Percentiles rank a stretch among this genome's conserved stretches.
These are phyloP conservation scores for Macrosteles quadrilineatus DNA, from an alignment of 1,140 invertebrate species.

Conservation along the genomic window DNA sequence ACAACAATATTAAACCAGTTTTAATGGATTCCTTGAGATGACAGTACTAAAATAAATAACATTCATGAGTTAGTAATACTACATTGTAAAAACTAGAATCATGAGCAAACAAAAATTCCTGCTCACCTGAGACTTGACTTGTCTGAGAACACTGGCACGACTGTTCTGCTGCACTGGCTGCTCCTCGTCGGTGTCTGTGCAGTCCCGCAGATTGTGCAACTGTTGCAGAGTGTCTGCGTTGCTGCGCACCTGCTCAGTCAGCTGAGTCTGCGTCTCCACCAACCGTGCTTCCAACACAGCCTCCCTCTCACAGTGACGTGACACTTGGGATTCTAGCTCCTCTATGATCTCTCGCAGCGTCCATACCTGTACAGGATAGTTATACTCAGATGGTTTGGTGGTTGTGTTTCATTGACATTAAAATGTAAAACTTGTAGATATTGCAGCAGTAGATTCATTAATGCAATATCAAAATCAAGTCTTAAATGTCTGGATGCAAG, in stretches of 20 bases:
- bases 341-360: constrained; percentile 72
- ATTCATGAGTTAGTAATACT: too few relatives aligned
- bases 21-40: too few relatives aligned
- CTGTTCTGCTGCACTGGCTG: constrained; percentile 56
- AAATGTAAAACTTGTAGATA: too few relatives aligned
- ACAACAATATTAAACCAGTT: too few relatives aligned
- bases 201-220: not conserved
- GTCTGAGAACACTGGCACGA: constrained; percentile 55
- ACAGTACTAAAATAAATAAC: too few relatives aligned
- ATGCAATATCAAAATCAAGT: too few relatives aligned
- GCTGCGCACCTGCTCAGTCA: constrained; percentile 55
- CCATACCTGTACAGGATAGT: constrained; percentile 53
- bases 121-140: constrained; percentile 54
- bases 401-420: too few relatives aligned
- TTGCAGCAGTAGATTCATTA: too few relatives aligned
- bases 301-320: constrained; percentile 58
- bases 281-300: constrained; percentile 53
- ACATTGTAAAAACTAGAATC: too few relatives aligned
- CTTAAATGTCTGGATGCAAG: too few relatives aligned
- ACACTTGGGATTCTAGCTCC: constrained; percentile 71
- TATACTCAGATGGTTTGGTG: too few relatives aligned
- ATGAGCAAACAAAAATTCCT: too few relatives aligned
- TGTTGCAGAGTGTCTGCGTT: constrained; percentile 42
- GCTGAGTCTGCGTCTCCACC: constrained; percentile 50
- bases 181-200: not conserved